Percentiles rank a stretch among this genome's conserved stretches.
Conservation (phyloP, 2,888 invertebrate genomes). For the Drosophila anomalipes region DNA sequence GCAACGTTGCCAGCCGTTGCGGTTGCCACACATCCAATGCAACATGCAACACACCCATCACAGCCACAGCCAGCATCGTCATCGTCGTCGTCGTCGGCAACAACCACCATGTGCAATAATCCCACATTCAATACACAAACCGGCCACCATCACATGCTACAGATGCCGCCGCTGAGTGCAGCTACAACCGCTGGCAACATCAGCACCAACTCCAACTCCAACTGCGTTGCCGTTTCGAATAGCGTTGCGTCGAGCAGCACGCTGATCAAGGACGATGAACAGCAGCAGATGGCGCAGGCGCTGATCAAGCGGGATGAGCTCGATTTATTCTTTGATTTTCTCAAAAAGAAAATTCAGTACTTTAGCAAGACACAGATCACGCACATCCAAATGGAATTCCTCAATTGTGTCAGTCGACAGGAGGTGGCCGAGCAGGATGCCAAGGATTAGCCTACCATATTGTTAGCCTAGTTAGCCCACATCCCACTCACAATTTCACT, state of each 20-base stretch:
- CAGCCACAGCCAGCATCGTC: neutral
- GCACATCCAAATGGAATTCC: constrained; percentile 83
- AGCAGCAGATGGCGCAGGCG: constrained; percentile 53
- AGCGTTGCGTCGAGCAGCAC: constrained; percentile 50
- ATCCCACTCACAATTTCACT: neutral
- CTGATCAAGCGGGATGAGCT: constrained; percentile 78
- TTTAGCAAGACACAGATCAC: constrained; percentile 82
- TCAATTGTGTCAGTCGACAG: constrained; percentile 81
- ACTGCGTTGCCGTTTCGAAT: constrained; percentile 8
- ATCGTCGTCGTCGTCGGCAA: constrained; percentile 1
- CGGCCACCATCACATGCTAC: constrained; percentile 60
- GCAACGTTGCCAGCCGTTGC: neutral
- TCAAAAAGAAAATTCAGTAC: constrained; percentile 83
- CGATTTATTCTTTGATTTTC: constrained; percentile 83
- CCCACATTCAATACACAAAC: constrained; percentile 14
- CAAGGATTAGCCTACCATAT: constrained; percentile 57
- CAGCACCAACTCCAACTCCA: neutral
- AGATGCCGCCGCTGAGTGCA: constrained; percentile 57
- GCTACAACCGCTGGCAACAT: neutral
- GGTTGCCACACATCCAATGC: neutral
- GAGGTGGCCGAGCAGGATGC: constrained; percentile 76
- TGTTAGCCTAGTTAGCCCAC: constrained; percentile 3
- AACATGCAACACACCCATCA: constrained; percentile 11
- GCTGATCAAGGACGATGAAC: constrained; percentile 59
- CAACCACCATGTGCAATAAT: constrained; percentile 54